Base-by-base conservation (phyloP, 2,888 invertebrate species). In the Tachina lurida region DNA sequence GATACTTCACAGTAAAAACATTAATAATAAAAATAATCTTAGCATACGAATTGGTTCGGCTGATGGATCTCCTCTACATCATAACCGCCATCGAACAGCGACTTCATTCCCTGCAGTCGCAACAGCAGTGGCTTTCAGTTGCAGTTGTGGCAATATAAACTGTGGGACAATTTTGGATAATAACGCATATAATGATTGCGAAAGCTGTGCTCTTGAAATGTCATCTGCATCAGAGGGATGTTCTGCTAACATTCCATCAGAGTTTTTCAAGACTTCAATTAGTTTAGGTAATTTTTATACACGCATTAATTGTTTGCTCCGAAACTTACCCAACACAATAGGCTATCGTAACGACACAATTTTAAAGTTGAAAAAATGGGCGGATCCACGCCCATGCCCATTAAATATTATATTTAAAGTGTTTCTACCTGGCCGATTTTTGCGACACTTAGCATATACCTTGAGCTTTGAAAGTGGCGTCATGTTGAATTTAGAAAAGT, bases 251-350 rank as follows among this genome's bases (percentile, higher is more conserved):
- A 94, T 97, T 88, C 96, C 96, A 89, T 96, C 98, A 62, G 98
- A 98, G 93, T 95, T 98, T 88, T 96, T 97, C 94, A 98, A 98
- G 94, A 96, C 97, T 73, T 95, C 97, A 88, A 95, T 98, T 89
- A 97, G 98, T 88, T 94, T 98, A 93, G 95, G 95, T 95, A 91
- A 94, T 10, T 31, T 67, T 19, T 12, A 4, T 41, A n/a, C 5
- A 62, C 10, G 17, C 22, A 39, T 47, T 13, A 3, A 47, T 13
- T 47, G 12, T 1, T 47, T 47, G 47, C 15, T 13, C 5, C 31
- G 31, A 31, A 31, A 15, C 5, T 47, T 47, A 47, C 13, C 47
- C 3, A 31, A 31, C 4, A 22, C 22, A 22, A 2, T 22, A 0
- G 3, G 4, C 4, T 31, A 31, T 31, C 31, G 31, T 31, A 4